phyloP scores from a whole-genome alignment of 1,140 invertebrate species.

The Heliconius himera region DNA sequence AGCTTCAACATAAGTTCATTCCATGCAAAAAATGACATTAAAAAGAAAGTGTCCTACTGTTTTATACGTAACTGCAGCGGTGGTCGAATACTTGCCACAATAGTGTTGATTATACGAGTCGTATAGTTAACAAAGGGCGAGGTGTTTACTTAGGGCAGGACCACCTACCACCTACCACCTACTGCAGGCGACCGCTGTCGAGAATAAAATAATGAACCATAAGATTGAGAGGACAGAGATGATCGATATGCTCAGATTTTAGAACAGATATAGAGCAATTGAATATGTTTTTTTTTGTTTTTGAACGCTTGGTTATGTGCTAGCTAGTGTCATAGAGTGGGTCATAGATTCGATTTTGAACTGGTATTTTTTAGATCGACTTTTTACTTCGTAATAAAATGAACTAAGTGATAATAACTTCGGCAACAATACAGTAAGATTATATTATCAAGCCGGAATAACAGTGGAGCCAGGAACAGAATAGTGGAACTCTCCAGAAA shows the following conservation, averaged over 20 bases:
- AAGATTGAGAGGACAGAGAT: constrained; percentile 43
- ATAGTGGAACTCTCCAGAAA: too few relatives aligned
- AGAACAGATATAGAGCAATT: not conserved
- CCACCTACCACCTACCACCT: constrained; percentile 43
- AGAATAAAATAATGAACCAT: constrained; percentile 49
- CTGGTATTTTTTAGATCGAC: too few relatives aligned
- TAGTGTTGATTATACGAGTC: constrained; percentile 37
- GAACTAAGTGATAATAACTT: too few relatives aligned
- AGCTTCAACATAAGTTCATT: not conserved
- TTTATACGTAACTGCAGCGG: constrained; percentile 26
- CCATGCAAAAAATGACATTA: not conserved
- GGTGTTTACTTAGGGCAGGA: constrained; percentile 58
- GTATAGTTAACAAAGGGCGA: constrained; percentile 55
- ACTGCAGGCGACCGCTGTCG: constrained; percentile 50
- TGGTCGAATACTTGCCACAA: constrained; percentile 50
- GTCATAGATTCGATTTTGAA: too few relatives aligned
- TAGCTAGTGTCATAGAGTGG: too few relatives aligned
- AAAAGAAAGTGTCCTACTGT: constrained; percentile 14
- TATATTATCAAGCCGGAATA: too few relatives aligned
- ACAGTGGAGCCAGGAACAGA: too few relatives aligned
- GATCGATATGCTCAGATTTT: constrained; percentile 37
- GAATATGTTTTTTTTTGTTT: too few relatives aligned
- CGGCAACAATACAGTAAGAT: too few relatives aligned
- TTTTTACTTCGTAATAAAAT: too few relatives aligned
- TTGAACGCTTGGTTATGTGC: too few relatives aligned